Percentiles rank a stretch among this genome's conserved stretches.
Conservation (phyloP, 2,797 vertebrate genomes). For the Clarias fuscus region DNA sequence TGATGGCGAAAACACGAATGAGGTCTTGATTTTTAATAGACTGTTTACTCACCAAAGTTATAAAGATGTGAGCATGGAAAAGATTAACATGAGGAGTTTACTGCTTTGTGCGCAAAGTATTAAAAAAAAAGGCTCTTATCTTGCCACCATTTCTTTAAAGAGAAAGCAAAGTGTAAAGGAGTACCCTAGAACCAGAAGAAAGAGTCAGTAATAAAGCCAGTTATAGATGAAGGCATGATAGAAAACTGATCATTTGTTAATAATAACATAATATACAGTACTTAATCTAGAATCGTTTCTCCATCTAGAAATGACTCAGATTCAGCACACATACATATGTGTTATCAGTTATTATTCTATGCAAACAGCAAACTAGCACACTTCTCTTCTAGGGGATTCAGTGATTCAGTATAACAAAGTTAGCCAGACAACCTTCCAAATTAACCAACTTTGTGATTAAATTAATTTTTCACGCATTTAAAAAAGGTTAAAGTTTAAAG, state of each 20-base stretch:
- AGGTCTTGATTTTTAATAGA: constrained; percentile 23
- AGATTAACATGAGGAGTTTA: constrained; percentile 62
- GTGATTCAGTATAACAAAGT: constrained; percentile 35
- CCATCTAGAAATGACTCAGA: constrained; percentile 48
- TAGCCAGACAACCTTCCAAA: constrained; percentile 14
- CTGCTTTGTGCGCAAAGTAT: constrained; percentile 12
- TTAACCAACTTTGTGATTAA: background rate
- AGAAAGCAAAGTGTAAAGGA: constrained; percentile 19
- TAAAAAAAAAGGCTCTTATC: background rate
- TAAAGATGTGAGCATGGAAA: constrained; percentile 74
- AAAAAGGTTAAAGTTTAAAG: background rate
- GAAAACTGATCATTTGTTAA: background rate
- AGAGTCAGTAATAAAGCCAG: constrained; percentile 38
- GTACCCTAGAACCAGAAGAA: constrained; percentile 10
- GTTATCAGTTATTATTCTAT: constrained; percentile 10
- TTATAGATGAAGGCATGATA: constrained; percentile 40
- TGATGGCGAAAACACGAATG: constrained; percentile 32
- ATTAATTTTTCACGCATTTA: background rate
- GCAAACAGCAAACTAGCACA: constrained; percentile 11
- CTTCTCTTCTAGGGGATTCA: constrained; percentile 7
- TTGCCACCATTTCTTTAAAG: constrained; percentile 48
- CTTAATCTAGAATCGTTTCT: no score
- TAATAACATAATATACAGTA: background rate
- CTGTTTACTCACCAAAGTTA: constrained; percentile 79
- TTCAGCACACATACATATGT: constrained; percentile 32